phyloP scores from a whole-genome alignment of 1,140 invertebrate genomes.

The honey bee (Apis mellifera) region DNA sequence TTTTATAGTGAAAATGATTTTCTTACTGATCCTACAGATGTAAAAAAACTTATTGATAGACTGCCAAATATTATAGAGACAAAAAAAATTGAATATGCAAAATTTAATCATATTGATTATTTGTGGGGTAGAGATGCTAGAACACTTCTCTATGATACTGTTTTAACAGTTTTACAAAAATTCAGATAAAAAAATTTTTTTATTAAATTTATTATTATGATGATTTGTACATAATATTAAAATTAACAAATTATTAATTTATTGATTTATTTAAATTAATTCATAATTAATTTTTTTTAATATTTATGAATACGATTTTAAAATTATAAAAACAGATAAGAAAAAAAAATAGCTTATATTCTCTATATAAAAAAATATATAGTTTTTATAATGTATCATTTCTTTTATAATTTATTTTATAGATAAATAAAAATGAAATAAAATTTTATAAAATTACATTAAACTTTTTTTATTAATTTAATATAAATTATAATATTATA shows the following conservation, averaged over 20 bases:
- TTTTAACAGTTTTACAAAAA: constrained; percentile 58
- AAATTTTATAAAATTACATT: not conserved
- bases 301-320: not conserved
- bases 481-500: too few relatives aligned
- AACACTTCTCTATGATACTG: constrained; percentile 73
- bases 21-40: constrained; percentile 82
- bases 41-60: constrained; percentile 82
- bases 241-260: too few relatives aligned
- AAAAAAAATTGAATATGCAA: constrained; percentile 74
- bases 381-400: not conserved
- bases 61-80: constrained; percentile 80
- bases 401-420: not conserved
- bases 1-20: constrained; percentile 89
- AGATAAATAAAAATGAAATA: not conserved
- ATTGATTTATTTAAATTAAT: not conserved
- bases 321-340: not conserved
- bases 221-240: not conserved
- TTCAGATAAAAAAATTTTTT: constrained; percentile 29
- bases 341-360: not conserved
- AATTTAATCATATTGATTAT: constrained; percentile 81
- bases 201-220: not conserved
- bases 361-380: not conserved
- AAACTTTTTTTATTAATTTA: not conserved
- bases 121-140: constrained; percentile 79
- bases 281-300: not conserved